These are phyloP conservation scores for Holacanthella duospinosa DNA, from an alignment of 2,888 invertebrate species.

Conservation along the genomic window DNA sequence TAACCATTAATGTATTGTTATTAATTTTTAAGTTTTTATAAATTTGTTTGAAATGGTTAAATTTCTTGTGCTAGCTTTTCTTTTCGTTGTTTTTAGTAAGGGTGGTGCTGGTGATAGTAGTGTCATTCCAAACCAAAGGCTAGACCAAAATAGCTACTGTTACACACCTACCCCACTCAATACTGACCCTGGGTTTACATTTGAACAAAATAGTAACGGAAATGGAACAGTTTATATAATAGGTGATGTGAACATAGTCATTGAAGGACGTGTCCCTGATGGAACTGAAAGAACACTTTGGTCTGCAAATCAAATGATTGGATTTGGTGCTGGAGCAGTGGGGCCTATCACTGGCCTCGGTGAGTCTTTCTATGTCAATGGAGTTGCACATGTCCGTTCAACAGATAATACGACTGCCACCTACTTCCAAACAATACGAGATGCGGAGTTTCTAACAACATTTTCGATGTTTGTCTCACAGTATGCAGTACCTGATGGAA, in stretches of 20 bases:
- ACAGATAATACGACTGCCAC: constrained; percentile 9
- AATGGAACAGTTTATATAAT: constrained; percentile 4
- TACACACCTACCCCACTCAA: too few species aligned
- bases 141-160: too few species aligned
- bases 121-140: too few species aligned
- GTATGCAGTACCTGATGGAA: not conserved
- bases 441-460: constrained; percentile 4
- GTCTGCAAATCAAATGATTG: not conserved
- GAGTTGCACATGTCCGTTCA: constrained; percentile 4
- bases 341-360: constrained; percentile 8
- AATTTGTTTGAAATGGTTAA: too few species aligned
- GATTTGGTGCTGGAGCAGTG: constrained; percentile 10
- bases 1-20: too few species aligned
- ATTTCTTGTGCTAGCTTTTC: too few species aligned
- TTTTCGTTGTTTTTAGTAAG: too few species aligned
- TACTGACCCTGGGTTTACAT: not conserved
- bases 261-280: constrained; percentile 1
- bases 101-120: too few species aligned
- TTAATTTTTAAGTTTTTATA: too few species aligned
- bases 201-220: not conserved
- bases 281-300: not conserved
- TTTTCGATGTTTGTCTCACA: constrained; percentile 9
- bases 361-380: constrained; percentile 6
- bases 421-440: constrained; percentile 12
- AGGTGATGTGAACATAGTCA: constrained; percentile 13